Percentiles rank a stretch among this genome's conserved stretches.
Conservation (phyloP, 2,888 invertebrate species). For the Eretmocerus hayati region DNA sequence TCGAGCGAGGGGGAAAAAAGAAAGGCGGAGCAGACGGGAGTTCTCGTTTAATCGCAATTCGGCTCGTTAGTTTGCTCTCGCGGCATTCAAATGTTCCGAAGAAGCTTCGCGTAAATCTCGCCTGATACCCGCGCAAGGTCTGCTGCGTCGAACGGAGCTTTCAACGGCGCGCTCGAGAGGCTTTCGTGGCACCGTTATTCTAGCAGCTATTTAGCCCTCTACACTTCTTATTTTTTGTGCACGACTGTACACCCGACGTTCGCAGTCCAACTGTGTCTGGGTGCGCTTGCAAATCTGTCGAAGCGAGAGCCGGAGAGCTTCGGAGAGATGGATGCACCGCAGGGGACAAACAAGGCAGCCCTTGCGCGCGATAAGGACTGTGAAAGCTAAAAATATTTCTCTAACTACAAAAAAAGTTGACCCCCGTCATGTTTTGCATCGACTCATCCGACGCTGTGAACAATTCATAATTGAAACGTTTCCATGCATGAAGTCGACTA, state of each 20-base stretch:
- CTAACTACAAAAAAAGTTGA: too few relatives aligned
- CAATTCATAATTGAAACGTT: too few relatives aligned
- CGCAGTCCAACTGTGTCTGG: too few relatives aligned
- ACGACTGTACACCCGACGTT: too few relatives aligned
- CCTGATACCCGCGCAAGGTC: background rate
- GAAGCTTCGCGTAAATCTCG: slow-evolving; percentile 7
- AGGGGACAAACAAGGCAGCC: background rate
- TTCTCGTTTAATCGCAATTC: background rate
- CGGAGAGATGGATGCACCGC: background rate
- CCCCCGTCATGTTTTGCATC: too few relatives aligned
- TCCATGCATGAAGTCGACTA: too few relatives aligned
- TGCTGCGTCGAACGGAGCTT: background rate
- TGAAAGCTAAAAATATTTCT: too few relatives aligned
- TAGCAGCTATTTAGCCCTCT: background rate
- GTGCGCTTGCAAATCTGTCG: background rate
- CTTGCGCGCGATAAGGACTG: too few relatives aligned
- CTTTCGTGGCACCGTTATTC: background rate
- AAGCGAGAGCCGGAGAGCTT: background rate
- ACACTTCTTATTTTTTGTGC: too few relatives aligned
- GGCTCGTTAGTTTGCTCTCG: background rate
- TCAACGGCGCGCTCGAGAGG: background rate
- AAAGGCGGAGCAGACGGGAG: background rate
- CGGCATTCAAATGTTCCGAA: slow-evolving; percentile 3
- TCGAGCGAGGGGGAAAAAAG: background rate
- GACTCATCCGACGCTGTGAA: too few relatives aligned